A percentile compares a stretch with the other conserved stretches of the same genome.
Conservation (phyloP, 2,888 invertebrate genomes). For the Carterocephalus palaemon region DNA sequence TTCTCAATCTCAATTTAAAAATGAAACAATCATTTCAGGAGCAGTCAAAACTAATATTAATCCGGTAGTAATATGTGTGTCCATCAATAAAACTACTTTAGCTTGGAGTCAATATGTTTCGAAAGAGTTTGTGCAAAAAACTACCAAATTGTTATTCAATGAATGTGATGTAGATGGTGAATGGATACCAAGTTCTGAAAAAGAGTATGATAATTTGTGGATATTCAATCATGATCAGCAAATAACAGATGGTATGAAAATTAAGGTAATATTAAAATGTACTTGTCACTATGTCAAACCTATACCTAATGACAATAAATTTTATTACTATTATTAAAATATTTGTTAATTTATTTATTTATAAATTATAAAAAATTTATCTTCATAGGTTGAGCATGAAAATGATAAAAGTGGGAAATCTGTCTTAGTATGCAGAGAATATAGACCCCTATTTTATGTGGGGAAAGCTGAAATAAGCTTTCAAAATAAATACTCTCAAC, state of each 20-base stretch:
- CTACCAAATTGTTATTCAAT: slow-evolving; percentile 48
- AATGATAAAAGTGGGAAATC: slow-evolving; percentile 42
- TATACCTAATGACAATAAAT: too few relatives aligned
- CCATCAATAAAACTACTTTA: slow-evolving; percentile 52
- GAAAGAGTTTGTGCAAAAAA: slow-evolving; percentile 43
- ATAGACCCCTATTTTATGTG: slow-evolving; percentile 43
- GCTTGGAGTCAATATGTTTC: slow-evolving; percentile 62
- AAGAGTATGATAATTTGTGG: slow-evolving; percentile 72
- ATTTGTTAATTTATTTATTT: too few relatives aligned
- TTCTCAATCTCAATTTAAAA: too few relatives aligned
- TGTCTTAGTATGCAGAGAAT: slow-evolving; percentile 41
- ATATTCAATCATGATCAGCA: slow-evolving; percentile 47
- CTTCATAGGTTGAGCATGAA: slow-evolving; percentile 55
- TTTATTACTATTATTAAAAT: too few relatives aligned
- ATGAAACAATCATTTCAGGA: slow-evolving; percentile 44
- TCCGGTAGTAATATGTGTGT: slow-evolving; percentile 56
- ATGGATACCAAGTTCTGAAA: slow-evolving; percentile 65
- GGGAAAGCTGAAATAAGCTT: slow-evolving; percentile 67
- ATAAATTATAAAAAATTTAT: too few relatives aligned
- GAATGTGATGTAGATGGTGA: slow-evolving; percentile 44
- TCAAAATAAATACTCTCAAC: slow-evolving; percentile 70
- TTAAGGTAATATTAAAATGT: slow-evolving; percentile 57
- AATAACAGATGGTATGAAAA: slow-evolving; percentile 41
- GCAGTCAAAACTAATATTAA: slow-evolving; percentile 63
- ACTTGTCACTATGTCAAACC: too few relatives aligned